phyloP scores from a whole-genome alignment of 2,888 invertebrate genomes.

The Syrista parreyssii region DNA sequence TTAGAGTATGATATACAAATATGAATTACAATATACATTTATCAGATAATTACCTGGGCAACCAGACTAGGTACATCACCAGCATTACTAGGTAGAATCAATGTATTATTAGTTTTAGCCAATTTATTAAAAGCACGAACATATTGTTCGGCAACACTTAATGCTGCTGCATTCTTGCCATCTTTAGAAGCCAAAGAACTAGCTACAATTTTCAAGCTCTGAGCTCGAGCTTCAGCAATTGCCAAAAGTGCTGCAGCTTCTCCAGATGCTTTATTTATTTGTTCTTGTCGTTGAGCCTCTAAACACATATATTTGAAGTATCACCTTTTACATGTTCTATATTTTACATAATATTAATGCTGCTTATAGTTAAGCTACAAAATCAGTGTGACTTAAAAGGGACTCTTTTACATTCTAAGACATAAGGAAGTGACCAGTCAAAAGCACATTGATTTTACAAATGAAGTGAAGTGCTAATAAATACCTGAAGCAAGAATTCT shows the following conservation, averaged over 20 bases:
- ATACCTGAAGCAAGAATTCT: conserved; percentile 91
- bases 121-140: conserved; percentile 93
- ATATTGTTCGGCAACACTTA: conserved; percentile 95
- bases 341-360: too few relatives aligned
- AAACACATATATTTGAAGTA: conserved; percentile 16
- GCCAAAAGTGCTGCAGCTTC: conserved; percentile 92
- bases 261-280: conserved; percentile 93
- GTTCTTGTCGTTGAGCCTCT: conserved; percentile 95
- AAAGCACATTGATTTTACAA: too few relatives aligned
- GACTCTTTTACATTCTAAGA: too few relatives aligned
- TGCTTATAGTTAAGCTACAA: too few relatives aligned
- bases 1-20: neutral
- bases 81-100: conserved; percentile 92
- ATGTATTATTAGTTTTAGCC: conserved; percentile 93
- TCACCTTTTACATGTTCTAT: too few relatives aligned
- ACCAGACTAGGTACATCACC: conserved; percentile 84
- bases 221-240: conserved; percentile 91
- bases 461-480: too few relatives aligned
- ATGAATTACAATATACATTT: neutral
- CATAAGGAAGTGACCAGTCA: too few relatives aligned
- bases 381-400: too few relatives aligned
- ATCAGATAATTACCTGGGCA: conserved; percentile 73
- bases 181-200: conserved; percentile 74
- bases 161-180: conserved; percentile 90
- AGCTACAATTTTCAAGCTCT: conserved; percentile 83